phyloP scores from a whole-genome alignment of 2,888 invertebrate species.

The Drosophila paucipuncta region DNA sequence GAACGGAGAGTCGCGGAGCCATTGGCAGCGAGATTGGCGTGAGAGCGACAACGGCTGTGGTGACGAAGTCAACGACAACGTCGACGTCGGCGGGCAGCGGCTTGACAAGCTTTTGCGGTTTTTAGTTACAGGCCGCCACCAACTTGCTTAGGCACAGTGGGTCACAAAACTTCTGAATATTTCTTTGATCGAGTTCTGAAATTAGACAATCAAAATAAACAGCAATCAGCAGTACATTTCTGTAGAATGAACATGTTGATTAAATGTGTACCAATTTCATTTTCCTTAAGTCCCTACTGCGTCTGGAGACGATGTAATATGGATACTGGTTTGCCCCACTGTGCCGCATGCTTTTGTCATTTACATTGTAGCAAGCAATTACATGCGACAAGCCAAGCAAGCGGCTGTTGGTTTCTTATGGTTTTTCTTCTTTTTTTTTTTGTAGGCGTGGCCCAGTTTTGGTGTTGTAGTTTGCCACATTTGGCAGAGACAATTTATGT shows the following conservation, averaged over 20 bases:
- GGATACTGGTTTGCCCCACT: conserved; percentile 46
- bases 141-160: conserved; percentile 69
- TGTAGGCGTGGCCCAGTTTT: conserved; percentile 77
- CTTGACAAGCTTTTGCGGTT: conserved; percentile 75
- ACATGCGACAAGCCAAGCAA: conserved; percentile 74
- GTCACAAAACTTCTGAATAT: neutral
- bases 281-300: neutral
- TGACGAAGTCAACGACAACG: conserved; percentile 11
- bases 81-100: conserved; percentile 7
- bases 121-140: conserved; percentile 70
- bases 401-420: conserved; percentile 69
- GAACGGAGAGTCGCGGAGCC: conserved; percentile 14
- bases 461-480: conserved; percentile 74
- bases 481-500: conserved; percentile 77
- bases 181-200: neutral
- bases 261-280: neutral
- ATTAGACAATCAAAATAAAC: neutral
- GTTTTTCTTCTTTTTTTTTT: conserved; percentile 44
- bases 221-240: neutral
- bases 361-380: conserved; percentile 78
- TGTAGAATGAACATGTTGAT: neutral
- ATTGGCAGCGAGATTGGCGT: conserved; percentile 34
- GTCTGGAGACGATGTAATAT: neutral
- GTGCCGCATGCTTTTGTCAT: conserved; percentile 70
- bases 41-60: conserved; percentile 29